Evolutionary conservation across 2,888 invertebrate genomes (phyloP).

Genomic region (Drosophila merina): DNA sequence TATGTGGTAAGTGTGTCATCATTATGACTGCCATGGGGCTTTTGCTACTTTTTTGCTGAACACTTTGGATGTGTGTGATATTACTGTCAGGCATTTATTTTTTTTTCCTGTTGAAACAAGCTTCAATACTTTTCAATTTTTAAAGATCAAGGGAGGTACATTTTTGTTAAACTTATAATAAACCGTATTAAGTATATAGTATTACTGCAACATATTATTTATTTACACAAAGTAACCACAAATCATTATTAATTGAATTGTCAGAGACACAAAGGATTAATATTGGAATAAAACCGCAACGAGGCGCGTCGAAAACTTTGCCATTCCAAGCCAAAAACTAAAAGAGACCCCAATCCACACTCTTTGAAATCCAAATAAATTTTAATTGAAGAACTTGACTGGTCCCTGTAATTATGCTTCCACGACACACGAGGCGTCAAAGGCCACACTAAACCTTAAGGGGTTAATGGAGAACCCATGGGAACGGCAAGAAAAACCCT

Average conservation of each 20-base stretch:
- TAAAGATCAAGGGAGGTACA: no score
- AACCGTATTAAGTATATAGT: not conserved
- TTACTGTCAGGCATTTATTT: not conserved
- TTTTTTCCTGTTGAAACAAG: not conserved
- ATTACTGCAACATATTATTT: not conserved
- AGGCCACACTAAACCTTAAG: slow-evolving; percentile 30
- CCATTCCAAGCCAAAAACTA: slow-evolving; percentile 34
- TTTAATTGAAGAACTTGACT: slow-evolving; percentile 66
- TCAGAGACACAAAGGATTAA: slow-evolving; percentile 49
- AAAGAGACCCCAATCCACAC: slow-evolving; percentile 15
- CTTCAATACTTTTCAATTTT: no score
- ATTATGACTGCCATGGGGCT: slow-evolving; percentile 55
- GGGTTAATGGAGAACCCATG: slow-evolving; percentile 8
- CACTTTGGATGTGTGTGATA: slow-evolving; percentile 19
- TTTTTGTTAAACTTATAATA: no score
- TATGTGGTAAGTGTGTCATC: slow-evolving; percentile 79
- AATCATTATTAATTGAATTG: slow-evolving; percentile 45
- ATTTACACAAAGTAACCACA: slow-evolving; percentile 45
- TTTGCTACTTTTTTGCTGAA: slow-evolving; percentile 30
- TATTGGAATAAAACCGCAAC: slow-evolving; percentile 40
- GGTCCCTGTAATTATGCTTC: slow-evolving; percentile 64
- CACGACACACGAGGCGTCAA: slow-evolving; percentile 63
- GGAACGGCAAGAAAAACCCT: slow-evolving; percentile 10
- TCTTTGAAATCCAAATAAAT: slow-evolving; percentile 34
- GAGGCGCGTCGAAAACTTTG: slow-evolving; percentile 10